Conservation (phyloP, 2,113 vertebrate species). For the Perca flavescens region DNA sequence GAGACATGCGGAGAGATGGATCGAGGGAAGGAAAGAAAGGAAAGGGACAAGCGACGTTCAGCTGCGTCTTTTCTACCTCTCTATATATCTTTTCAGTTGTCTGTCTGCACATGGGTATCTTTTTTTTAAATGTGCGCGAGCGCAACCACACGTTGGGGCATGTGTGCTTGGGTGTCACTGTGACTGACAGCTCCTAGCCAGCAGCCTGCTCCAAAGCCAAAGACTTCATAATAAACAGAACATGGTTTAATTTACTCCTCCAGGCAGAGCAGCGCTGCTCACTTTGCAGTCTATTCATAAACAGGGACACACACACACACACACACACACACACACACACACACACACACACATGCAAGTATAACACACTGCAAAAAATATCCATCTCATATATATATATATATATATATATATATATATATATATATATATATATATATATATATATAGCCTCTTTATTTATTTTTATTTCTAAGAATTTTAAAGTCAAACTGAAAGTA, state of each 20-base stretch:
- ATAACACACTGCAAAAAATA: constrained; percentile 33
- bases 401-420: no score
- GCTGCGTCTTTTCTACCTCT: constrained; percentile 14
- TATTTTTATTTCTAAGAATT: not conserved
- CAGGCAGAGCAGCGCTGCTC: constrained; percentile 47
- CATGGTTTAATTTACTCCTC: constrained; percentile 69
- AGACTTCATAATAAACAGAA: constrained; percentile 73
- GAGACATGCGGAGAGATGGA: constrained; percentile 38
- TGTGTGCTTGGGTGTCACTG: constrained; percentile 8
- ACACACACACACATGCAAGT: not conserved
- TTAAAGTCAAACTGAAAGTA: not conserved
- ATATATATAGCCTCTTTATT: no score
- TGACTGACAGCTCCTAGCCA: constrained; percentile 74
- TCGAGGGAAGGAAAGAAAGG: constrained; percentile 38
- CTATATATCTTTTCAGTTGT: constrained; percentile 1
- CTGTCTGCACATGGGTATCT: constrained; percentile 3
- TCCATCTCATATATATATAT: no score
- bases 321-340: constrained; percentile 5
- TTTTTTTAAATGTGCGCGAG: not conserved
- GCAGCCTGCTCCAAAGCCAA: constrained; percentile 61
- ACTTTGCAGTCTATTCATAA: constrained; percentile 48
- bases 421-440: not conserved
- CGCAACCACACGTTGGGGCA: not conserved
- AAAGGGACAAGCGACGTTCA: constrained; percentile 28
- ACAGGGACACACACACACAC: constrained; percentile 14